Conservation (phyloP, 2,888 invertebrate species). For the Cantharis rufa region DNA sequence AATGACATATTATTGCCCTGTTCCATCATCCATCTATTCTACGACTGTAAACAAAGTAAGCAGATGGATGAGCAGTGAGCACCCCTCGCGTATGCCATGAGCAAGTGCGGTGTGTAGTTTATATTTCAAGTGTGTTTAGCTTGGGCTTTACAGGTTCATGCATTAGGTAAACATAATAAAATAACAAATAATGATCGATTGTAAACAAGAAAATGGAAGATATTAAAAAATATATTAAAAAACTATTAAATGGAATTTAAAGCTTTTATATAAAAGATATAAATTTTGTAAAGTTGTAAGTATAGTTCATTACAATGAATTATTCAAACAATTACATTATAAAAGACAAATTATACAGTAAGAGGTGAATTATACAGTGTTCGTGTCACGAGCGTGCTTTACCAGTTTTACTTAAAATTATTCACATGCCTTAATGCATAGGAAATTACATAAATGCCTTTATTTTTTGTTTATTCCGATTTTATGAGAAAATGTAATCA, state of each 20-base stretch:
- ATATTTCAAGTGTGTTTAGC: conserved; percentile 24
- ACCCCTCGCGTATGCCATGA: conserved; percentile 36
- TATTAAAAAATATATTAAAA: not conserved
- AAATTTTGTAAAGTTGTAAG: conserved; percentile 36
- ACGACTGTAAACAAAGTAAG: conserved; percentile 43
- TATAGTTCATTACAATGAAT: conserved; percentile 51
- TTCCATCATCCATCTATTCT: conserved; percentile 37
- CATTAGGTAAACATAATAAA: conserved; percentile 1
- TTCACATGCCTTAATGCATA: conserved; percentile 27
- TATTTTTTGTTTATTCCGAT: conserved; percentile 2
- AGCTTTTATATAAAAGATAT: conserved; percentile 28
- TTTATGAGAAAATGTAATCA: conserved; percentile 24
- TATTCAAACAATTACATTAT: conserved; percentile 57
- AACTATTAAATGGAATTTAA: not conserved
- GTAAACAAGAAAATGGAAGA: not conserved
- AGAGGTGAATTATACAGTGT: conserved; percentile 52
- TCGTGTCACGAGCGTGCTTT: conserved; percentile 50
- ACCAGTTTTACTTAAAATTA: conserved; percentile 42
- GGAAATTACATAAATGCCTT: conserved; percentile 21
- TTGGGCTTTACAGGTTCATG: conserved; percentile 18
- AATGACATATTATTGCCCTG: conserved; percentile 39
- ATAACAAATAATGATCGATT: conserved; percentile 6
- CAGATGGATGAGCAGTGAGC: conserved; percentile 46
- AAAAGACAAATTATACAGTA: conserved; percentile 56
- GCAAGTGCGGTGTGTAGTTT: conserved; percentile 40